Evolutionary conservation across 2,888 invertebrate species (phyloP).

Genomic region (Notodonta ziczac): DNA sequence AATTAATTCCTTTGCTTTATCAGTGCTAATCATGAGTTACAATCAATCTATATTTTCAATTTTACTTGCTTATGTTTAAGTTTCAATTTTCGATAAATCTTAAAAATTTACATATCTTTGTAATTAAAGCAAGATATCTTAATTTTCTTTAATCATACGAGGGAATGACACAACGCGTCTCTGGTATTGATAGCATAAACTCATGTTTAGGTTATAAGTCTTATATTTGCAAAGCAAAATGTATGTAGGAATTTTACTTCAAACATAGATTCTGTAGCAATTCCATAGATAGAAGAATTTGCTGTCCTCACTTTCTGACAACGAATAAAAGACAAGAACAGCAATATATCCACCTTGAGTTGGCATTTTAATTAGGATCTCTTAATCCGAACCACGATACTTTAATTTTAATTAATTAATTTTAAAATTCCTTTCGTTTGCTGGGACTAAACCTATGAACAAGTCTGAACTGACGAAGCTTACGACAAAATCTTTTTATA

Average conservation of each 20-base stretch:
- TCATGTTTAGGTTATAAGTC: too few relatives aligned
- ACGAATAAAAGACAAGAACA: background rate
- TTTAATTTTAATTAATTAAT: background rate
- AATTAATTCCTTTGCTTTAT: background rate
- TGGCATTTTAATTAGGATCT: background rate
- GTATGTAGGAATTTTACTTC: too few relatives aligned
- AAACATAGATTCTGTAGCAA: too few relatives aligned
- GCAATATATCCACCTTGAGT: background rate
- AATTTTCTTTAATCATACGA: too few relatives aligned
- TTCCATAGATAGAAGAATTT: too few relatives aligned
- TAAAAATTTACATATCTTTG: too few relatives aligned
- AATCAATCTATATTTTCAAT: background rate
- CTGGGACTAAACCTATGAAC: constrained; percentile 54
- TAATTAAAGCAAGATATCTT: background rate
- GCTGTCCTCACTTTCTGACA: background rate
- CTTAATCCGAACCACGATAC: background rate
- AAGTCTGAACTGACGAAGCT: constrained; percentile 66
- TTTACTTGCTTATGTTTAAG: too few relatives aligned
- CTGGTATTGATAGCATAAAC: too few relatives aligned
- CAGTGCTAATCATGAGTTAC: background rate
- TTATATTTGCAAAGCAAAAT: too few relatives aligned
- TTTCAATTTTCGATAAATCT: too few relatives aligned
- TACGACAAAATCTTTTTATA: constrained; percentile 40
- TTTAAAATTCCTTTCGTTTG: constrained; percentile 7
- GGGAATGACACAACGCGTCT: too few relatives aligned